A percentile compares a stretch with the other conserved stretches of the same genome.
phyloP scores from a whole-genome alignment of 2,797 vertebrate genomes.

The Cryptoprocta ferox region DNA sequence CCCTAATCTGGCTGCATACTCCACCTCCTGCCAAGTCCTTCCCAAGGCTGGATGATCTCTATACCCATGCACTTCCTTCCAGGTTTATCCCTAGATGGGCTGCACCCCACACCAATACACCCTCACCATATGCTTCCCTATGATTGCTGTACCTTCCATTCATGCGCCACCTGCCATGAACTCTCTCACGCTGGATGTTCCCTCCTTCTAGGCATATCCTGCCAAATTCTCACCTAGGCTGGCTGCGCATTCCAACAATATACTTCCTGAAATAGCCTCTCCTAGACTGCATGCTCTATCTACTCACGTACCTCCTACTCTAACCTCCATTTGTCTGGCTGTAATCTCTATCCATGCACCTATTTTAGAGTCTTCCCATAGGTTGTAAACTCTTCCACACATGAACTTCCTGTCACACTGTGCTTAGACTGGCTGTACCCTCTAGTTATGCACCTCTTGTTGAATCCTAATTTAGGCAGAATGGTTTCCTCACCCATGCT shows the following conservation, averaged over 20 bases:
- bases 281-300: background rate
- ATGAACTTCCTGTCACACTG: background rate
- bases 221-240: background rate
- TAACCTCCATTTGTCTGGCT: background rate
- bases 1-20: background rate
- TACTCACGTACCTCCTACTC: background rate
- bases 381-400: background rate
- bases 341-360: background rate
- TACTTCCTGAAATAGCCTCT: background rate
- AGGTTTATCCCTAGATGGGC: background rate
- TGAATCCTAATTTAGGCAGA: background rate
- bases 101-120: background rate
- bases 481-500: background rate
- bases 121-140: background rate
- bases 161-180: background rate
- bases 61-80: background rate
- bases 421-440: background rate
- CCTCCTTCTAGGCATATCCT: background rate
- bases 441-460: background rate
- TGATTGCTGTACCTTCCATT: background rate
- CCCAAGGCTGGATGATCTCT: background rate
- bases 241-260: background rate
- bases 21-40: background rate
- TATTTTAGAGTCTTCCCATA: background rate
- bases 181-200: background rate